Evolutionary conservation across 1,140 invertebrate genomes (phyloP).

Genomic region (Macrobrachium rosenbergii): DNA sequence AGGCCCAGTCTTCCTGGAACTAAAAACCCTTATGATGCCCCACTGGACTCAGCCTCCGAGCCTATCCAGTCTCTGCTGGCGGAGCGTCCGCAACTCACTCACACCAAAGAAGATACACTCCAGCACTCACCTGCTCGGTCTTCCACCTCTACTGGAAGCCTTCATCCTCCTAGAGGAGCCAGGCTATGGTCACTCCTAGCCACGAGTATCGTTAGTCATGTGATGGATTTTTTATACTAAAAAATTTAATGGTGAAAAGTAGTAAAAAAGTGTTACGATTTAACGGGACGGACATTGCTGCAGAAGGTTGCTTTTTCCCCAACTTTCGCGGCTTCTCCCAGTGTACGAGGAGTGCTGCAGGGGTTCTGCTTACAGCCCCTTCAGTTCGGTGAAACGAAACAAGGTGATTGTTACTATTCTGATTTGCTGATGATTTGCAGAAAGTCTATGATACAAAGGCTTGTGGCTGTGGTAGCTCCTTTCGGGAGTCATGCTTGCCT

Average conservation of each 20-base stretch:
- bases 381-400: no score
- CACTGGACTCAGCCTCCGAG: conserved; percentile 48
- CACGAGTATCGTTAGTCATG: neutral
- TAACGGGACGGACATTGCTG: no score
- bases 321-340: no score
- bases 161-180: conserved; percentile 46
- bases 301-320: no score
- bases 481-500: conserved; percentile 5
- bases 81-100: conserved; percentile 39
- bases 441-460: conserved; percentile 3
- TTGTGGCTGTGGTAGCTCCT: conserved; percentile 24
- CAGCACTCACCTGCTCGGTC: conserved; percentile 33
- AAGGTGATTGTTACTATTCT: no score
- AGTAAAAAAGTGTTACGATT: no score
- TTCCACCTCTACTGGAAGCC: conserved; percentile 40
- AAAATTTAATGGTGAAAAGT: neutral
- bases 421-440: neutral
- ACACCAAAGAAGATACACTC: conserved; percentile 51
- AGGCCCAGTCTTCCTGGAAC: conserved; percentile 47
- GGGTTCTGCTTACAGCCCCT: no score
- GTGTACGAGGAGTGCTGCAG: no score
- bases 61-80: conserved; percentile 45
- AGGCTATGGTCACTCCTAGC: conserved; percentile 17
- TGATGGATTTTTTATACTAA: neutral
- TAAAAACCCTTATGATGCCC: conserved; percentile 53